A percentile compares a stretch with the other conserved stretches of the same genome.
phyloP scores from a whole-genome alignment of 2,113 vertebrate species.

The Tylochromis polylepis region DNA sequence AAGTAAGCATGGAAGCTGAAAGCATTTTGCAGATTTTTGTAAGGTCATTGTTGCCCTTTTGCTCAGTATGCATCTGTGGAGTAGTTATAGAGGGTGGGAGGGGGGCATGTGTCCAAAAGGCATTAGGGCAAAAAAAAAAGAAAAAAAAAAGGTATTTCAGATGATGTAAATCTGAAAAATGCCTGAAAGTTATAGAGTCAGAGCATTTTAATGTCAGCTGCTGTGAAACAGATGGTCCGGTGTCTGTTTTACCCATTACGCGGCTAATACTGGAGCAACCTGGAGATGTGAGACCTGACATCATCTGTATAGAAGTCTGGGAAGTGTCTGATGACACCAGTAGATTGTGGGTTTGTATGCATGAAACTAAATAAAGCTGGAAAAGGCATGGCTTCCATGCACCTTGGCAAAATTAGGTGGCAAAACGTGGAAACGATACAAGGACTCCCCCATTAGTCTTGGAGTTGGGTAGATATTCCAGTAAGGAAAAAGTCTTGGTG shows the following conservation, averaged over 20 bases:
- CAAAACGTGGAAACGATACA: not conserved
- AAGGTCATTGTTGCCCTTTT: conserved; percentile 18
- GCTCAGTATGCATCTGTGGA: conserved; percentile 17
- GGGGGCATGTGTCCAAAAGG: conserved; percentile 6
- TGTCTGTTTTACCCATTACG: conserved; percentile 52
- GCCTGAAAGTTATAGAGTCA: not conserved
- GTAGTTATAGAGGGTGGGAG: not conserved
- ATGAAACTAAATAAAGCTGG: not conserved
- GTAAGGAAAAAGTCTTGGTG: not conserved
- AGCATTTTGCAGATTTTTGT: not conserved
- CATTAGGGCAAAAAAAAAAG: not conserved
- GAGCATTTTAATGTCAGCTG: conserved; percentile 5
- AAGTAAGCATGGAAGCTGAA: not conserved
- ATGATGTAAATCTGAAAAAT: not conserved
- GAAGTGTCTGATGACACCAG: conserved; percentile 3
- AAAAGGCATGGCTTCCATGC: not conserved
- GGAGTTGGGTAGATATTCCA: not conserved
- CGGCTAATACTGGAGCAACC: not conserved
- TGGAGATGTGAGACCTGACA: conserved; percentile 28
- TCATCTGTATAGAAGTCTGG: conserved; percentile 35
- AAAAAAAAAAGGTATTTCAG: not conserved
- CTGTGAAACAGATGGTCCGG: conserved; percentile 32
- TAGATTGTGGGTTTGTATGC: not conserved
- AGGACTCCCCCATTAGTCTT: not conserved
- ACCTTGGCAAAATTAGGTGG: not conserved